Conservation (phyloP, 1,140 invertebrate genomes). For the Oncopodura yosiiana region DNA sequence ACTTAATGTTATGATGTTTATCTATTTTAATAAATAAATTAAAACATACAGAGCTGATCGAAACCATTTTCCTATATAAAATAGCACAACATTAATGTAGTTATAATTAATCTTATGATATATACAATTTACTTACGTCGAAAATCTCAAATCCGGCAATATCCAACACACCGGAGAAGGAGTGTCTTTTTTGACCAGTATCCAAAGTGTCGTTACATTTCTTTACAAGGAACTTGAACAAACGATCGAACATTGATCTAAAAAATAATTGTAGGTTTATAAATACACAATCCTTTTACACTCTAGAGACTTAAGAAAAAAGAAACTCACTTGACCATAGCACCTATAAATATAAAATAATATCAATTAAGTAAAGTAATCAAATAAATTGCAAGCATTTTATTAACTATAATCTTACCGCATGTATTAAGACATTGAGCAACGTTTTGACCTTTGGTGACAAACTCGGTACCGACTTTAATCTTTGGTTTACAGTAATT, state of each 20-base stretch:
- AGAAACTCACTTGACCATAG: not conserved
- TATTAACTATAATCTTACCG: too few species aligned
- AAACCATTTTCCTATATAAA: slow-evolving; percentile 86
- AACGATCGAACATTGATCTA: slow-evolving; percentile 48
- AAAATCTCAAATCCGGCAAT: slow-evolving; percentile 99
- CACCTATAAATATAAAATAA: too few species aligned
- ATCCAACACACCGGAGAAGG: slow-evolving; percentile 95
- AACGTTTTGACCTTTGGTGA: slow-evolving; percentile 45
- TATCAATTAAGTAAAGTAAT: too few species aligned
- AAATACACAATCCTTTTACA: slow-evolving; percentile 46
- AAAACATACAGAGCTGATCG: slow-evolving; percentile 99
- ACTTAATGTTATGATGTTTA: too few species aligned
- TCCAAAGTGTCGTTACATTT: slow-evolving; percentile 45
- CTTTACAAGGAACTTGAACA: slow-evolving; percentile 47
- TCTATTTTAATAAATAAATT: too few species aligned
- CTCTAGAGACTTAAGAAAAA: slow-evolving; percentile 25
- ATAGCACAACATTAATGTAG: not conserved
- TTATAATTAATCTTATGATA: too few species aligned
- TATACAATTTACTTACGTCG: slow-evolving; percentile 47
- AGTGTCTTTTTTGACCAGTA: slow-evolving; percentile 43
- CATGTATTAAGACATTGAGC: slow-evolving; percentile 33
- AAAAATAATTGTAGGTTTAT: too few species aligned
- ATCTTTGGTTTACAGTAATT: slow-evolving; percentile 50
- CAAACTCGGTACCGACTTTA: slow-evolving; percentile 49
- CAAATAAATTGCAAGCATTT: not conserved